Evolutionary conservation across 1,140 invertebrate species (phyloP), one percentile per base, ranked within the genome.

Genomic region (Hetaerina americana): DNA sequence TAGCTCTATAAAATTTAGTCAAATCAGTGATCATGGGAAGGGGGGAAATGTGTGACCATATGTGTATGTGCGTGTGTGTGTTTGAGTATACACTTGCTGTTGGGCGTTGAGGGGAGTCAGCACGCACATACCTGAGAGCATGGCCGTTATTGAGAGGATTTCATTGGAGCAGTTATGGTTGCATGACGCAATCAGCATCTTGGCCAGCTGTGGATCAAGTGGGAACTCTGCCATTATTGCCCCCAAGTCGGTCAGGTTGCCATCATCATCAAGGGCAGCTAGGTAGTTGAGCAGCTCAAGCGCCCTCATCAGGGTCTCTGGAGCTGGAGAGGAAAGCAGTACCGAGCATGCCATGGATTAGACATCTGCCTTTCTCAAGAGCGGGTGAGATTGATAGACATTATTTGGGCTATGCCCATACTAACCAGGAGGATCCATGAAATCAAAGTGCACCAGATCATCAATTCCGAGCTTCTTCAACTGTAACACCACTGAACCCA

Each of bases 171-270:
- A 99, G 82, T 96, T 98, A 81, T 96, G 94, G 82, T 98, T 96
- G 77, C 92, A 93, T 73, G 92, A 94, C 31, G 96, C 93, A 74
- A 99, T 99, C 27, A 99, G 85, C 94, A 99, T 98, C 84, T 99
- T 99, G 0, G 97, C 96, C 22, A 99, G 84, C 80, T 99, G 97
- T 1, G 98, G 98, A 87, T 99, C 98, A 5, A 99, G 82, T 0
- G 98, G 98, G 79, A 99, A 99, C 84, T 99, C 98, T 0, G 98
- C 97, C 98, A 99, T 99, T 73, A 99, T 92, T 0, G 96, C 95
- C n/a, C 96, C 96, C 49, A 97, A 82, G 80, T 97, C 94, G 0
- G 96, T 98, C 67, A 98, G 82, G 80, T 97, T 96, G 68, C 96
- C 92, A 81, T 98, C 96, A 81, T 99, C 98, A 77, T 99, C 97